Base-by-base conservation (phyloP, 64 coral and sea anemone species). In the Montipora sp. region DNA sequence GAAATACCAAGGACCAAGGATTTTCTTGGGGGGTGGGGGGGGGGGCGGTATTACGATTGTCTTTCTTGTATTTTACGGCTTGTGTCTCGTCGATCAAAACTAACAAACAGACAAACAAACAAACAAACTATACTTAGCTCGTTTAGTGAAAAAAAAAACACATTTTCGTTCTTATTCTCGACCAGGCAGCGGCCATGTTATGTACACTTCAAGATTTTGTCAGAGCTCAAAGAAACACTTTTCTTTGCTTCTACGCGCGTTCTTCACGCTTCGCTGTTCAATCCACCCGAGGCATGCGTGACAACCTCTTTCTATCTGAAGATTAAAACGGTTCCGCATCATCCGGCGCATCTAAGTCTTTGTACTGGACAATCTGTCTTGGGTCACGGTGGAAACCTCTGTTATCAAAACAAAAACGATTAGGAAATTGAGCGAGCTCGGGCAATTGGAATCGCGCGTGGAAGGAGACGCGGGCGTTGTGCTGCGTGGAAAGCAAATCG, bases 271-370 rank as follows among this genome's bases (percentile, higher is more conserved):
- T 78, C 15, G 46, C 75, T 6, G 10, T 20, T 71, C 68, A 71
- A 21, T 71, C 68, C 68, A 63, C 12, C 12, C 27, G 48, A 75
- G 20, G 87, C 16, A 13, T 16, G 16, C 50, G 8, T 43, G 27
- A 8, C n/a, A 63, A 15, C 60, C 13, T 4, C 15, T 63, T 7
- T 63, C 60, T 16, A 16, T 63, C 60, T 12, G 14, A 8, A 71
- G 15, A 83, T 73, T 88, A 86, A 16, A 90, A 96, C 73, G 93
- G 83, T 18, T 96, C 95, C 8, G 69, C 88, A 43, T 99, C 98
- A 46, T 99, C 98, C 5, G 98, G 98, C 19, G 98, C 98, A 84
- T 99, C 98, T 15, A 99, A 90, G 92, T 99, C 98, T 65, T 87
- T 83, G 80, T 99, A 99, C 79, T 95, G 91, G 1, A 99, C 80